Evolutionary conservation across 1,140 invertebrate species (phyloP).

Genomic region (Metopolophium dirhodum): DNA sequence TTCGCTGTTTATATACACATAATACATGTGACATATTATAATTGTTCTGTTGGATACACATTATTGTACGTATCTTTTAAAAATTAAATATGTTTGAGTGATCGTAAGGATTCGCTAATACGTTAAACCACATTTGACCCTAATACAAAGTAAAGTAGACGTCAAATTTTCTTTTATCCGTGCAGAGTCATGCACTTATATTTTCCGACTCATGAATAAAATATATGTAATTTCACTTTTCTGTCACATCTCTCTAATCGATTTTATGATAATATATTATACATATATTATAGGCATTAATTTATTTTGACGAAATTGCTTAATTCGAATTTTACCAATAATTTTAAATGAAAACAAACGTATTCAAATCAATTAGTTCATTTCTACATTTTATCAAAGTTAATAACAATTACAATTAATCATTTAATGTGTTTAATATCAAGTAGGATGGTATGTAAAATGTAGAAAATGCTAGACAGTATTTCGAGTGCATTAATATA

Average conservation of each 20-base stretch:
- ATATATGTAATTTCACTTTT: too few species aligned
- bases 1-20: background rate
- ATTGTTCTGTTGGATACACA: background rate
- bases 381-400: background rate
- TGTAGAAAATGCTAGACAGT: background rate
- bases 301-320: background rate
- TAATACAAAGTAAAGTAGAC: background rate
- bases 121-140: too few species aligned
- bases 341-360: background rate
- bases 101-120: background rate
- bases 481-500: background rate
- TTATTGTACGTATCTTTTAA: too few species aligned
- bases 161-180: background rate
- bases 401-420: background rate
- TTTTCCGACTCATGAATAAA: background rate
- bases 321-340: background rate
- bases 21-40: background rate
- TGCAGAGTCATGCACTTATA: background rate
- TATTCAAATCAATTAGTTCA: too few species aligned
- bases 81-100: background rate
- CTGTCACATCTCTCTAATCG: background rate
- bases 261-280: background rate
- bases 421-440: background rate
- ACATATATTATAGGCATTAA: background rate
- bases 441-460: background rate